phyloP scores from a whole-genome alignment of 1,140 invertebrate species.

The Rhynchophorus ferrugineus region DNA sequence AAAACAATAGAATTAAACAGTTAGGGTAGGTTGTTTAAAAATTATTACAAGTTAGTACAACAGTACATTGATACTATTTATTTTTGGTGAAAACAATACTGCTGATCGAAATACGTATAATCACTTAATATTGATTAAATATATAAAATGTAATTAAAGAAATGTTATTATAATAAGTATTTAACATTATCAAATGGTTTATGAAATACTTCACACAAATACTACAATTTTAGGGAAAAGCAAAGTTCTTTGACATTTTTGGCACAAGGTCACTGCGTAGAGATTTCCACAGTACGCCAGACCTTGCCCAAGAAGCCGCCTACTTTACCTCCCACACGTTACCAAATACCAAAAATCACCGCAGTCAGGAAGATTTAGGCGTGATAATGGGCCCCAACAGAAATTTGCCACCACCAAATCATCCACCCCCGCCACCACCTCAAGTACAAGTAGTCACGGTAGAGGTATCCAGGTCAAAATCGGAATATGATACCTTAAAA shows the following conservation, averaged over 20 bases:
- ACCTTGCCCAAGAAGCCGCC: slow-evolving; percentile 50
- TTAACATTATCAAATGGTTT: too few relatives aligned
- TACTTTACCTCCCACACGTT: slow-evolving; percentile 23
- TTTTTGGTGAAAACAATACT: too few relatives aligned
- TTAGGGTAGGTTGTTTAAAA: too few relatives aligned
- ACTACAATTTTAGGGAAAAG: slow-evolving; percentile 34
- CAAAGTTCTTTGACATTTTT: slow-evolving; percentile 47
- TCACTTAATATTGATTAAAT: too few relatives aligned
- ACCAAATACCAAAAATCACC: slow-evolving; percentile 45
- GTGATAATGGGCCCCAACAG: slow-evolving; percentile 40
- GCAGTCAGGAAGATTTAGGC: slow-evolving; percentile 68
- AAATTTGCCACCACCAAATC: slow-evolving; percentile 57
- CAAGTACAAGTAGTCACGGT: slow-evolving; percentile 68
- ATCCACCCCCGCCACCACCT: slow-evolving; percentile 62
- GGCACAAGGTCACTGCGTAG: slow-evolving; percentile 61
- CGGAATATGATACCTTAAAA: slow-evolving; percentile 37
- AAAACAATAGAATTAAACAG: too few relatives aligned
- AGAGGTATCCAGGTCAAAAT: slow-evolving; percentile 46
- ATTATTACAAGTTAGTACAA: too few relatives aligned
- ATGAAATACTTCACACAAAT: too few relatives aligned
- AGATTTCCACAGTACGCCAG: slow-evolving; percentile 83
- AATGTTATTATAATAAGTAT: too few relatives aligned
- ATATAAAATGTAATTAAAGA: too few relatives aligned
- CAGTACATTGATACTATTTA: too few relatives aligned
- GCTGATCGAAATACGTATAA: too few relatives aligned